phyloP scores from a whole-genome alignment of 2,888 invertebrate species.

The Deroplatys truncata region DNA sequence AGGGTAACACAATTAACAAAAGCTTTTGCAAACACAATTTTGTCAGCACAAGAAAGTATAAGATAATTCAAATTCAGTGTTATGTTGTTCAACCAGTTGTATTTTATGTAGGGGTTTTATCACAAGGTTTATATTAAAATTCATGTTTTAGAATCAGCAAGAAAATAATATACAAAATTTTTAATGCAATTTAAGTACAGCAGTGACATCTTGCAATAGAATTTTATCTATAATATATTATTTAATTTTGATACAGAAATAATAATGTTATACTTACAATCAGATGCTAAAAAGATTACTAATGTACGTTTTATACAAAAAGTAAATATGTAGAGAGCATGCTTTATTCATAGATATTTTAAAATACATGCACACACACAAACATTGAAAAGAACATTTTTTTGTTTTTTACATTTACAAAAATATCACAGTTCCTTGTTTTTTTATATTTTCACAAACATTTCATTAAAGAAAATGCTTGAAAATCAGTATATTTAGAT shows the following conservation, averaged over 20 bases:
- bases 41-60: too few species aligned
- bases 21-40: too few species aligned
- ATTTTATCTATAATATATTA: neutral
- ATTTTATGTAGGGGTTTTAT: neutral
- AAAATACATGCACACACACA: conserved; percentile 14
- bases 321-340: conserved; percentile 10
- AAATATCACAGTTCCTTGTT: conserved; percentile 26
- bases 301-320: conserved; percentile 1
- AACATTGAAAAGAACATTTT: conserved; percentile 12
- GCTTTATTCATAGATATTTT: conserved; percentile 12
- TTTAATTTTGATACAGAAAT: conserved; percentile 4
- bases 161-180: neutral
- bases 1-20: neutral
- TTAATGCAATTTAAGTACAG: neutral
- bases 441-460: conserved; percentile 17
- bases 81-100: neutral
- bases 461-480: neutral
- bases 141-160: neutral
- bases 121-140: neutral
- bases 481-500: conserved; percentile 5
- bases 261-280: neutral
- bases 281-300: neutral
- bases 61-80: too few species aligned
- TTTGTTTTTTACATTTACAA: conserved; percentile 25
- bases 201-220: neutral